Conservation (phyloP, 2,113 vertebrate species). For the Tapirus terrestris region DNA sequence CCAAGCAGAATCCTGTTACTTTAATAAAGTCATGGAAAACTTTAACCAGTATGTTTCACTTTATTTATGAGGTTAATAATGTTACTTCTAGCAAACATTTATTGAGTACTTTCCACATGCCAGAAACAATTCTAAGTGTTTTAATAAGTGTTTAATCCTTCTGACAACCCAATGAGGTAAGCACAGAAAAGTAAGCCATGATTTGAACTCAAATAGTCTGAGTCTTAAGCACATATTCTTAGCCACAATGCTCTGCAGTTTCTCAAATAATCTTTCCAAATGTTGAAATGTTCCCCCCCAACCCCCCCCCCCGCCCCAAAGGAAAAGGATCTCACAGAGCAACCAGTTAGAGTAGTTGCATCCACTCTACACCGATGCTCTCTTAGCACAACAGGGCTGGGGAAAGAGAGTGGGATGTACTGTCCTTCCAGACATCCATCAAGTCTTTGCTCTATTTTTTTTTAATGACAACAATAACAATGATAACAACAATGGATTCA, state of each 20-base stretch:
- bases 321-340: background rate
- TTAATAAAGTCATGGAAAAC: constrained; percentile 51
- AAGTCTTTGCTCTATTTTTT: background rate
- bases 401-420: fast-evolving
- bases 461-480: background rate
- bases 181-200: background rate
- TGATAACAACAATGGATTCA: background rate
- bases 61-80: background rate
- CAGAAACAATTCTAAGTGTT: background rate
- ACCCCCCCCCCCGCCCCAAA: background rate
- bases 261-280: background rate
- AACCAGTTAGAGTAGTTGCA: background rate
- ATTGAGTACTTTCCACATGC: background rate
- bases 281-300: background rate
- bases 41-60: background rate
- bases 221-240: background rate
- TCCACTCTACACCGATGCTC: background rate
- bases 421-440: background rate
- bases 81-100: background rate
- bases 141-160: background rate
- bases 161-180: background rate
- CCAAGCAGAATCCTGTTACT: constrained; percentile 14
- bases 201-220: background rate
- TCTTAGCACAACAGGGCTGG: background rate
- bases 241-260: background rate